A percentile compares a stretch with the other conserved stretches of the same genome.
Evolutionary conservation across 2,113 vertebrate species (phyloP).

Genomic region (Cranoglanis bouderius): DNA sequence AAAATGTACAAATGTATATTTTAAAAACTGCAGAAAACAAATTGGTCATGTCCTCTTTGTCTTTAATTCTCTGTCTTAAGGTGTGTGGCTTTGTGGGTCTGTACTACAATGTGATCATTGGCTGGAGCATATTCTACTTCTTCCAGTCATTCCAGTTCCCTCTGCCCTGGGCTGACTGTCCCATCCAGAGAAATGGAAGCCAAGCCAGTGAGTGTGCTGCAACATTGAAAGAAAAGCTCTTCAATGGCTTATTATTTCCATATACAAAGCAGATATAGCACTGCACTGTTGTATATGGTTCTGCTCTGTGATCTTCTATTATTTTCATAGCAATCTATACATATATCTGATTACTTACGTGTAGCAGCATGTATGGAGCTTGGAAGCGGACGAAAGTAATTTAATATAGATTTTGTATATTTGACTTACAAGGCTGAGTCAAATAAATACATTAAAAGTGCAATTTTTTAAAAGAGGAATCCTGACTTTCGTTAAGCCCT

Average conservation of each 20-base stretch:
- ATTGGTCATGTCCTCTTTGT: conserved; percentile 2
- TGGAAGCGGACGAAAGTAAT: background rate
- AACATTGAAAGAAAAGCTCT: background rate
- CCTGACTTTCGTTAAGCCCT: background rate
- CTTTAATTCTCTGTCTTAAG: conserved; percentile 63
- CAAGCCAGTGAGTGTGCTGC: conserved; percentile 77
- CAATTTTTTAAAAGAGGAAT: background rate
- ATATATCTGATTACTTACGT: background rate
- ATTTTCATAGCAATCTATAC: background rate
- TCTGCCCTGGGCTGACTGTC: conserved; percentile 94
- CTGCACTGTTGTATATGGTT: background rate
- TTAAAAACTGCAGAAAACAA: background rate
- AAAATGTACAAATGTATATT: background rate
- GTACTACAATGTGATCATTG: conserved; percentile 98
- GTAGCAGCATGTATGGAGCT: background rate
- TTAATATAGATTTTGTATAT: background rate
- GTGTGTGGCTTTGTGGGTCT: conserved; percentile 95
- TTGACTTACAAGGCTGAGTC: background rate
- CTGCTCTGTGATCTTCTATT: background rate
- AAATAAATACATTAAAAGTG: background rate
- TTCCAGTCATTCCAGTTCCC: conserved; percentile 98
- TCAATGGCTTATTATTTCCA: background rate
- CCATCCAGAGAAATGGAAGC: conserved; percentile 82
- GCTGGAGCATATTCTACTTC: conserved; percentile 99
- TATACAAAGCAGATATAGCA: background rate